Base-by-base conservation (phyloP, 2,888 invertebrate genomes). In the Tortrix viridana region DNA sequence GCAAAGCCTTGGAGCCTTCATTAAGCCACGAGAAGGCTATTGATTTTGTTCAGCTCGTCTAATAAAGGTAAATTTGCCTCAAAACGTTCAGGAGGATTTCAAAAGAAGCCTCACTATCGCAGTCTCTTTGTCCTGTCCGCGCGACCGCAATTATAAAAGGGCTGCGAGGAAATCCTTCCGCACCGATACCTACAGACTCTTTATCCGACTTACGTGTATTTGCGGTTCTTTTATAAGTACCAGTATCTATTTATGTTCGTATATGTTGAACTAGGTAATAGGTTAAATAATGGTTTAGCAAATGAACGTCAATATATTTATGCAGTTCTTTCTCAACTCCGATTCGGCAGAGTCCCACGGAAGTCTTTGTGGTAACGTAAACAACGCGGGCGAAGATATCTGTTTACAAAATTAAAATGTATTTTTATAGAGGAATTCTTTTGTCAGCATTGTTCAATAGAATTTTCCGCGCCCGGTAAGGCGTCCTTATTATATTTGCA, bases 1-100 rank as follows among this genome's bases (percentile, higher is more conserved):
- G 84, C 80, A 73, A 88, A 88, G 83, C 82, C 79, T 83, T 80
- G 77, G 79, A 81, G 79, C 76, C 77, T 84, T 88, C 85, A 88
- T 88, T 86, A 87, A 85, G 82, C 78, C 80, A 69, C 77, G 76
- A 74, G 72, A 72, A 72, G 72, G 70, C 77, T 86, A 89, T 89
- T 85, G 89, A 88, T 88, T 88, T 86, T 82, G 80, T 80, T 84
- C 81, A 82, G 77, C 74, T 77, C 72, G 70, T 80, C 72, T 83
- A 81, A 82, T 85, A 86, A 86, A 84, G 81, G 84, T 85, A 81
- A 82, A 83, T 81, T 81, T 78, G 70, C 76, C 73, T 79, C 78
- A 76, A 82, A 85, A 81, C 75, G 74, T 72, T 69, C 74, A 69
- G 69, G 64, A 71, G 72, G 77, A 73, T 78, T 77, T 80, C 77